Evolutionary conservation across 2,797 vertebrate species (phyloP).

Genomic region (Loriculus beryllinus): DNA sequence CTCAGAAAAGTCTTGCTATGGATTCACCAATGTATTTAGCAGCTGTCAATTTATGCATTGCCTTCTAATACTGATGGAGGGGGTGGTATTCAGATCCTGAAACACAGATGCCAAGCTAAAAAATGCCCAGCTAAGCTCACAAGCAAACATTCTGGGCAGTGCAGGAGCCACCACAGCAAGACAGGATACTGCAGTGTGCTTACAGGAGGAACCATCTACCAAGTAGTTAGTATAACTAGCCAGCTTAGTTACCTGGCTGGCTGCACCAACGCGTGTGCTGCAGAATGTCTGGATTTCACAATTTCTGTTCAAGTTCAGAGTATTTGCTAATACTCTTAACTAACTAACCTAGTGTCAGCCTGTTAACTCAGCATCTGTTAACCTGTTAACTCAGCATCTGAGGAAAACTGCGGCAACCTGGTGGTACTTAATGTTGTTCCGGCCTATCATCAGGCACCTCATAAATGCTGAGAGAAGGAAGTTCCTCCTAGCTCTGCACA

Average conservation of each 20-base stretch:
- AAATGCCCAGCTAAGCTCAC: neutral
- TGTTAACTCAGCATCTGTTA: neutral
- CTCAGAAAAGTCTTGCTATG: neutral
- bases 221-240: no score
- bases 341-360: neutral
- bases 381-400: neutral
- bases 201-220: neutral
- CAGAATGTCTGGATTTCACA: neutral
- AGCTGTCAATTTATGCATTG: neutral
- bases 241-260: neutral
- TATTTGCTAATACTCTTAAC: neutral
- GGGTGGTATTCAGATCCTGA: neutral
- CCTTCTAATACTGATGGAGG: neutral
- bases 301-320: neutral
- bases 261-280: fast-evolving
- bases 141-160: fast-evolving
- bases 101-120: neutral
- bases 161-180: neutral
- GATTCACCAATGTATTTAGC: neutral
- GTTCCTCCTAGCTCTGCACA: neutral
- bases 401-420: neutral
- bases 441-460: neutral
- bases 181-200: neutral
- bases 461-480: neutral
- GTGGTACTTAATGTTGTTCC: neutral